phyloP scores from a whole-genome alignment of 2,888 invertebrate species.

The Ganaspis brasiliensis region DNA sequence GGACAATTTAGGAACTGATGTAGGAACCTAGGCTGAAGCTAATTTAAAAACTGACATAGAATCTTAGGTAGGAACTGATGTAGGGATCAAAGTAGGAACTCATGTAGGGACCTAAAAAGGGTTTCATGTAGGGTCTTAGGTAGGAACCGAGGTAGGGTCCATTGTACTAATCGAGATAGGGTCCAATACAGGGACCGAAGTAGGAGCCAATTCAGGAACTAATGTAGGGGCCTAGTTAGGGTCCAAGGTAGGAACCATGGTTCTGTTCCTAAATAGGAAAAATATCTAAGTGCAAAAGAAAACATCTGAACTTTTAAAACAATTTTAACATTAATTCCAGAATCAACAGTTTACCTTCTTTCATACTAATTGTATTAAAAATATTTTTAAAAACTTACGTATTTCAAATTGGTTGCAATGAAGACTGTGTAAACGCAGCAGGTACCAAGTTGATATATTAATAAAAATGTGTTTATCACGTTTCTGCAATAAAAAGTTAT shows the following conservation, averaged over 20 bases:
- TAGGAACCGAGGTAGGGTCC: neutral
- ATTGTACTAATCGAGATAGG: no score
- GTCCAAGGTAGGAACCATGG: no score
- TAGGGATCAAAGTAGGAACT: neutral
- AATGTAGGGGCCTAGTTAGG: no score
- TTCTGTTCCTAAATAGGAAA: no score
- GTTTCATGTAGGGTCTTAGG: neutral
- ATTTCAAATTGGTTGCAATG: conserved; percentile 86
- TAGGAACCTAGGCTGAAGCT: no score
- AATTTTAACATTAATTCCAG: neutral
- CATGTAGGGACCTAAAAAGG: neutral
- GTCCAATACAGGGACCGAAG: no score
- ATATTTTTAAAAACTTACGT: conserved; percentile 81
- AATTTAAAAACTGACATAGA: no score
- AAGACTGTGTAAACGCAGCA: conserved; percentile 94
- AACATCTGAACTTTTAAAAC: no score
- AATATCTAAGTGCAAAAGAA: no score
- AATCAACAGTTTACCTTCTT: neutral
- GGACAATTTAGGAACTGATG: no score
- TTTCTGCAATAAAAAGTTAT: conserved; percentile 82
- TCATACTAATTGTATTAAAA: no score
- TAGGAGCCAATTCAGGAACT: neutral
- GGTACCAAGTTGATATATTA: conserved; percentile 94
- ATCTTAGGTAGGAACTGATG: neutral
- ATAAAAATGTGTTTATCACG: conserved; percentile 87